Evolutionary conservation across 2,888 invertebrate species (phyloP), one percentile per base, ranked within the genome.

Genomic region (Caenorhabditis sulstoni): DNA sequence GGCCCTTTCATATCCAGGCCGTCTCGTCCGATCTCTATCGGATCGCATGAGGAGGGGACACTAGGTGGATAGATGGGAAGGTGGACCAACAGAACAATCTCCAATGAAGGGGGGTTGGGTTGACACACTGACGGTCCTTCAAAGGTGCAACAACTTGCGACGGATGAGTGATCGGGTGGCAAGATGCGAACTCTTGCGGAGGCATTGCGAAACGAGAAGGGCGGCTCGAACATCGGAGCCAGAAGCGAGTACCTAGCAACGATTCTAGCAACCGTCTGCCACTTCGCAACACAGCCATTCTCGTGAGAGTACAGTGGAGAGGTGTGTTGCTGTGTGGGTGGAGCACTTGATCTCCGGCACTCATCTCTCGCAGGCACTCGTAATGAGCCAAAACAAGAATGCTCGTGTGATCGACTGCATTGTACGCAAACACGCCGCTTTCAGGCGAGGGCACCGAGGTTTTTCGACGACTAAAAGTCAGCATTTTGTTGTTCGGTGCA

Each of bases 51-150:
- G n/a, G 66, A 45, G 57, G 37, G 37, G 45, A 18, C 47, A 16
- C 16, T n/a, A n/a, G n/a, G n/a, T n/a, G n/a, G n/a, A n/a, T n/a
- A n/a, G n/a, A n/a, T n/a, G n/a, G n/a, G n/a, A n/a, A 47, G 14
- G 45, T 12, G 53, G 65, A 23, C 50, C 62, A 45, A 44, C 39
- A 3, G 20, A 41, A 39, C 37, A 44, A 52, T 52, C 41, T 49
- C 53, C 55, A 58, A 58, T 58, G 67, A 67, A 58, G 58, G 58
- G 57, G 47, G 66, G 35, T 18, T 9, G 59, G n/a, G 20, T 8
- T 22, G 12, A 44, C 50, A 52, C 37, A 11, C n/a, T n/a, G 29
- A 29, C 29, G 29, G 29, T 29, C n/a, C n/a, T n/a, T n/a, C n/a
- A n/a, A n/a, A n/a, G n/a, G n/a, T n/a, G n/a, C n/a, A 29, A 29